Conservation (phyloP, 1,140 invertebrate genomes). For the Phymorhynchus buccinoides region DNA sequence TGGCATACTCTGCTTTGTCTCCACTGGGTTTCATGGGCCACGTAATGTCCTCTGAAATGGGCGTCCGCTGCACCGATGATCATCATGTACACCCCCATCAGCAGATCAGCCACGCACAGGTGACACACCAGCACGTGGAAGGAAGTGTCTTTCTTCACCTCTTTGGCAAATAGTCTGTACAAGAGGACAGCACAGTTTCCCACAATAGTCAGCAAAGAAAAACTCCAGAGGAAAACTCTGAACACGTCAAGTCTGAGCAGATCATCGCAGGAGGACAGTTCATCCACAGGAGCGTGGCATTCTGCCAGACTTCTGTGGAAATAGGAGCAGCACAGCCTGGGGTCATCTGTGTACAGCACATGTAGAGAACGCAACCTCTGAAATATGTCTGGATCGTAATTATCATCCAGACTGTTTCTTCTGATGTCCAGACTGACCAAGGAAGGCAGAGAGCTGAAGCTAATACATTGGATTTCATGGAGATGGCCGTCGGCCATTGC, state of each 20-base stretch:
- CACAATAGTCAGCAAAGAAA: conserved; percentile 44
- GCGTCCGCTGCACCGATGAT: conserved; percentile 60
- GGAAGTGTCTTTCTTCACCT: neutral
- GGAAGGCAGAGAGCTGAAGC: neutral
- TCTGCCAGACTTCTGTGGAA: neutral
- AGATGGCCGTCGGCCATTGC: neutral
- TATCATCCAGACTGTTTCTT: neutral
- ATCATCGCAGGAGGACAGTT: conserved; percentile 54
- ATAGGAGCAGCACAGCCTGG: conserved; percentile 51
- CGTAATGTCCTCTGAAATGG: conserved; percentile 55
- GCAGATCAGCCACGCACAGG: conserved; percentile 59
- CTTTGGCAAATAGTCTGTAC: conserved; percentile 39
- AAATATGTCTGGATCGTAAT: conserved; percentile 28
- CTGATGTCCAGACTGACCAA: neutral
- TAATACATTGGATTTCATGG: neutral
- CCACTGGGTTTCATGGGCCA: conserved; percentile 54
- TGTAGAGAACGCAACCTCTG: neutral
- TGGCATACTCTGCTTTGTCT: conserved; percentile 52
- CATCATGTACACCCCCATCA: conserved; percentile 64
- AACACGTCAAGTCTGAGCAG: conserved; percentile 46
- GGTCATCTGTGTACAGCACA: conserved; percentile 41
- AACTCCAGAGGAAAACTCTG: conserved; percentile 47
- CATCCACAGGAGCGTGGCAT: conserved; percentile 46
- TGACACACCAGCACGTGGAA: conserved; percentile 55
- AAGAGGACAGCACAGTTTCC: conserved; percentile 55